Evolutionary conservation across 2,113 vertebrate species (phyloP).

Genomic region (Zosterops pallidus): DNA sequence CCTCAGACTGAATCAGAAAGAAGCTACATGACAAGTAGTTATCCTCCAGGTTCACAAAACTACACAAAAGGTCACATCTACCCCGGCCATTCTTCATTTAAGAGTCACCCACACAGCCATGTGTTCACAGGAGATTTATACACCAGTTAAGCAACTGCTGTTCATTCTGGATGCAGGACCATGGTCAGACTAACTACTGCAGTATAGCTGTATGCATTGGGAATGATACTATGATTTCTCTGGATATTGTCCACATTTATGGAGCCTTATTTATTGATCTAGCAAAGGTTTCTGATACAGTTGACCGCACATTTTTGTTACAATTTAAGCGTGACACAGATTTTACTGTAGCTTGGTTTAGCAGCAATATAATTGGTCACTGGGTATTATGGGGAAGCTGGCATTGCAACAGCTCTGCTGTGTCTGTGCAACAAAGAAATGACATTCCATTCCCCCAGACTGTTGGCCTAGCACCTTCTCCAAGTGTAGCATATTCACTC

Average conservation of each 20-base stretch:
- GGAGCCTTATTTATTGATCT: slow-evolving; percentile 43
- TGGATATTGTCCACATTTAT: slow-evolving; percentile 32
- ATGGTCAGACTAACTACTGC: neutral
- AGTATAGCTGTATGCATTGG: neutral
- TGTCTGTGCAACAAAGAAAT: neutral
- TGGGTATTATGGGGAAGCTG: neutral
- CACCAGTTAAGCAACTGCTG: neutral
- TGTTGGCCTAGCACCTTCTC: neutral
- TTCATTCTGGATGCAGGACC: slow-evolving; percentile 33
- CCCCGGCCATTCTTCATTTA: neutral
- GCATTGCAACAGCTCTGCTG: neutral
- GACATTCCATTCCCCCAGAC: fast-evolving
- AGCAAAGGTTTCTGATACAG: slow-evolving; percentile 38
- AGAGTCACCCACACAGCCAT: neutral
- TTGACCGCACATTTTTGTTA: slow-evolving; percentile 30
- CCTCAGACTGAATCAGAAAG: neutral
- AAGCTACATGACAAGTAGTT: neutral
- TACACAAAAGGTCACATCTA: neutral
- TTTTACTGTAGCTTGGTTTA: slow-evolving; percentile 56
- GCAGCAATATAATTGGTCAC: slow-evolving; percentile 47
- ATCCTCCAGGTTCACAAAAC: neutral
- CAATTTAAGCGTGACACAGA: slow-evolving; percentile 35
- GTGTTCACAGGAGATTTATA: neutral
- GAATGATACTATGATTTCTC: slow-evolving; percentile 16
- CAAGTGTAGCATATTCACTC: neutral